phyloP scores from a whole-genome alignment of 2,797 vertebrate genomes.

The Gymnopithys bicolor region DNA sequence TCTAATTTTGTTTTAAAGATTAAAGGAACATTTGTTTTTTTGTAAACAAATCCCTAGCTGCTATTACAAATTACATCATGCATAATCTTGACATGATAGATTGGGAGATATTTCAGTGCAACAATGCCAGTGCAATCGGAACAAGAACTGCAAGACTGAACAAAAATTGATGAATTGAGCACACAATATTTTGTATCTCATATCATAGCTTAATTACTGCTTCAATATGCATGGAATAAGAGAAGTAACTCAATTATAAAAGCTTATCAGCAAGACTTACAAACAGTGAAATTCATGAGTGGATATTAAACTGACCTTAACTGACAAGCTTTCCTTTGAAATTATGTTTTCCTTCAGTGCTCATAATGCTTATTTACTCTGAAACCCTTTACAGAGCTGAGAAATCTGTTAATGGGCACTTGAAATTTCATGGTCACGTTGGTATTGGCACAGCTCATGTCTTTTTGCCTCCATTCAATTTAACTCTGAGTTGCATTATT shows the following conservation, averaged over 20 bases:
- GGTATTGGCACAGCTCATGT: background rate
- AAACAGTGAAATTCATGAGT: constrained; percentile 8
- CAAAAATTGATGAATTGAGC: constrained; percentile 36
- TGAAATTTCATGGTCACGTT: constrained; percentile 14
- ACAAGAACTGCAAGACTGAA: background rate
- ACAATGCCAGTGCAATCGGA: constrained; percentile 25
- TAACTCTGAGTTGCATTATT: constrained; percentile 15
- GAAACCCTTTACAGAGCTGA: constrained; percentile 5
- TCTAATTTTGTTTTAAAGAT: constrained; percentile 49
- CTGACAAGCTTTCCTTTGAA: constrained; percentile 38
- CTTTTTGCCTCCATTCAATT: constrained; percentile 15
- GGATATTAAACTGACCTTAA: constrained; percentile 61
- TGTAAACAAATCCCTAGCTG: constrained; percentile 38
- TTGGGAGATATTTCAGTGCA: constrained; percentile 59
- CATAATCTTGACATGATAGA: constrained; percentile 65
- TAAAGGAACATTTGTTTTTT: constrained; percentile 44
- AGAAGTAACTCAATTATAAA: constrained; percentile 48
- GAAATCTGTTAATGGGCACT: constrained; percentile 32
- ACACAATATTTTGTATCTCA: background rate
- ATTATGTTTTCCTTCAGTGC: constrained; percentile 45
- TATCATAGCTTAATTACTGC: constrained; percentile 34
- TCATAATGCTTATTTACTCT: constrained; percentile 54
- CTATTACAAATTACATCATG: constrained; percentile 48
- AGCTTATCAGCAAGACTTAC: constrained; percentile 16
- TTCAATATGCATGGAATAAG: constrained; percentile 29